phyloP scores from a whole-genome alignment of 2,113 vertebrate species.

The Semnopithecus entellus region DNA sequence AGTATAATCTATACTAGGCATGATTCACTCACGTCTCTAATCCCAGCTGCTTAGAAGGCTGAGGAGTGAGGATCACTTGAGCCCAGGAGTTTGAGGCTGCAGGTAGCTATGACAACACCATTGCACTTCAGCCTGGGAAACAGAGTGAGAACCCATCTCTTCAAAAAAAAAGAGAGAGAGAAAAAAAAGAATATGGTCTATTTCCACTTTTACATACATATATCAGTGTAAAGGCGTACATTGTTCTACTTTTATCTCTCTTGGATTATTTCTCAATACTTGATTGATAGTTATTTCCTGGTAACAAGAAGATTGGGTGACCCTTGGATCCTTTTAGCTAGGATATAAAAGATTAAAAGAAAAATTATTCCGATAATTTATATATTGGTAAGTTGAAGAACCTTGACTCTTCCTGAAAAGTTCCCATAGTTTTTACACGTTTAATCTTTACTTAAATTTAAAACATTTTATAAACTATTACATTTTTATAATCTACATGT shows the following conservation, averaged over 20 bases:
- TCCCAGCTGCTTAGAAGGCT: neutral
- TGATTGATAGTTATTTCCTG: neutral
- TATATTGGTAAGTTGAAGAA: neutral
- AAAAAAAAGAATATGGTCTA: neutral
- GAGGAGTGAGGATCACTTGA: neutral
- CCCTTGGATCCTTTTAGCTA: neutral
- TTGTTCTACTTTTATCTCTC: neutral
- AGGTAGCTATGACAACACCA: neutral
- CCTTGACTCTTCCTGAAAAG: neutral
- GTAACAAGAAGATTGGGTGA: neutral
- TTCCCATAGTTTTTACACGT: neutral
- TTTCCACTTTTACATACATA: neutral
- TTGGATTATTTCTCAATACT: neutral
- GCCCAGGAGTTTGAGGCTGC: neutral
- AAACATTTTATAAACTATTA: neutral
- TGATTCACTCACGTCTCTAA: neutral
- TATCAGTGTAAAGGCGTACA: neutral
- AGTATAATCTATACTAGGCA: neutral
- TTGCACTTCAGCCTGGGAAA: neutral
- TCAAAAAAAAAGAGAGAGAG: neutral
- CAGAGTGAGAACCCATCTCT: neutral
- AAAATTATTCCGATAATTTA: neutral
- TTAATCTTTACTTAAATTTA: constrained; percentile 21
- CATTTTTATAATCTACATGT: neutral
- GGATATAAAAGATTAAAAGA: neutral